These are phyloP conservation scores for Oreochromis mossambicus DNA, from an alignment of 2,797 vertebrate genomes.

Conservation along the genomic window DNA sequence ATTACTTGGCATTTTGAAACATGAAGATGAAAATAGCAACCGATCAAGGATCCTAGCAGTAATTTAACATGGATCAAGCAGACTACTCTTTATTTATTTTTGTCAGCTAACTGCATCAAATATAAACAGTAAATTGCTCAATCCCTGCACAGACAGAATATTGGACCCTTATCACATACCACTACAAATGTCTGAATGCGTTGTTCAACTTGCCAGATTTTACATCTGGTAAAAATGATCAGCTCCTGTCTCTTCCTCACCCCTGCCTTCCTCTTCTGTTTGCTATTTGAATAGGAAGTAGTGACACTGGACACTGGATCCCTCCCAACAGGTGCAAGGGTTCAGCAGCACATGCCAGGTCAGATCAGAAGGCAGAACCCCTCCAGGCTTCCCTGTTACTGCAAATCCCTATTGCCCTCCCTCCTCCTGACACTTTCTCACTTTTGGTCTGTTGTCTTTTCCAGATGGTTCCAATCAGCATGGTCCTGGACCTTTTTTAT, in stretches of 20 bases:
- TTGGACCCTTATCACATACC: not conserved
- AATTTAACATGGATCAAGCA: not conserved
- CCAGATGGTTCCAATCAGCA: constrained; percentile 52
- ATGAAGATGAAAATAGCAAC: not conserved
- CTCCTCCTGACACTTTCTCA: not conserved
- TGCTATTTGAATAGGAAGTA: constrained; percentile 40
- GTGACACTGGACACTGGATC: constrained; percentile 42
- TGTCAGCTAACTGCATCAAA: not conserved
- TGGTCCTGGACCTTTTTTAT: not conserved
- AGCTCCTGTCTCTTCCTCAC: not conserved
- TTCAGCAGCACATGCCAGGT: constrained; percentile 28
- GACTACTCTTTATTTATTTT: not conserved
- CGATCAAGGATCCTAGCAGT: not conserved
- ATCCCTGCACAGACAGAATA: not conserved
- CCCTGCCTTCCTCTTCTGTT: not conserved
- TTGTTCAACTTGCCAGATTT: not conserved
- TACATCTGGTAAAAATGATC: constrained; percentile 18
- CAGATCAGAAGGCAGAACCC: not conserved
- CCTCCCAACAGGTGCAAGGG: constrained; percentile 49
- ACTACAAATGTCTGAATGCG: not conserved
- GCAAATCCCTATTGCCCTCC: not conserved
- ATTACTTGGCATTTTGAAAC: not conserved
- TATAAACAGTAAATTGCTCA: not conserved
- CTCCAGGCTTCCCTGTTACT: not conserved
- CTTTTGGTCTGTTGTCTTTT: constrained; percentile 9